Evolutionary conservation across 1,140 invertebrate genomes (phyloP).

Genomic region (Drosophila yakuba): DNA sequence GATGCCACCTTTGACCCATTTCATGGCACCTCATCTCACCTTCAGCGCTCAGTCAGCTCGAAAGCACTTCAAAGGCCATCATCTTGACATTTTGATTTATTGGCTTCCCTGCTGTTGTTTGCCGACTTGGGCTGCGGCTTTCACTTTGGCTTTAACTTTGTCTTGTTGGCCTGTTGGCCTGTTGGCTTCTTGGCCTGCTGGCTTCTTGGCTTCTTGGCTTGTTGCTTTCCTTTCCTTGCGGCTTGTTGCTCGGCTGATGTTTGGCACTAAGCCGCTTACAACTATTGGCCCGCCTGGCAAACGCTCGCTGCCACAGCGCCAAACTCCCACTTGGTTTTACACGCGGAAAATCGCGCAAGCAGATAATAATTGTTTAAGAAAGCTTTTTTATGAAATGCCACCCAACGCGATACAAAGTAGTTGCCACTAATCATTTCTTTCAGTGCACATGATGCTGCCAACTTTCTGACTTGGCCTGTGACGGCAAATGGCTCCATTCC

Average conservation of each 20-base stretch:
- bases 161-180: slow-evolving; percentile 21
- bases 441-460: slow-evolving; percentile 17
- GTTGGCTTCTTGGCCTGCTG: slow-evolving; percentile 14
- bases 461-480: slow-evolving; percentile 23
- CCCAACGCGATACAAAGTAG: too few species aligned
- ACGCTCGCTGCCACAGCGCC: slow-evolving; percentile 39
- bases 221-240: slow-evolving; percentile 48
- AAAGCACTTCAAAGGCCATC: slow-evolving; percentile 61
- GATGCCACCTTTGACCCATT: slow-evolving; percentile 6
- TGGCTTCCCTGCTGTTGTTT: slow-evolving; percentile 46
- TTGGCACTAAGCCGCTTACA: slow-evolving; percentile 58
- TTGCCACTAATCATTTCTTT: not conserved
- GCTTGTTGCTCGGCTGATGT: slow-evolving; percentile 29
- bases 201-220: slow-evolving; percentile 35
- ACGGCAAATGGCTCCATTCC: not conserved
- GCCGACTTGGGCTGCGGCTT: slow-evolving; percentile 40
- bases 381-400: too few species aligned
- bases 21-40: not conserved
- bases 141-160: slow-evolving; percentile 1
- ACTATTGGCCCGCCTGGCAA: slow-evolving; percentile 50
- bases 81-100: slow-evolving; percentile 79
- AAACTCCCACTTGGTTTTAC: not conserved
- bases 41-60: slow-evolving; percentile 31
- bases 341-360: slow-evolving; percentile 5
- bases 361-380: too few species aligned